Conservation (phyloP, 2,797 vertebrate genomes). For the Danio albolineatus region DNA sequence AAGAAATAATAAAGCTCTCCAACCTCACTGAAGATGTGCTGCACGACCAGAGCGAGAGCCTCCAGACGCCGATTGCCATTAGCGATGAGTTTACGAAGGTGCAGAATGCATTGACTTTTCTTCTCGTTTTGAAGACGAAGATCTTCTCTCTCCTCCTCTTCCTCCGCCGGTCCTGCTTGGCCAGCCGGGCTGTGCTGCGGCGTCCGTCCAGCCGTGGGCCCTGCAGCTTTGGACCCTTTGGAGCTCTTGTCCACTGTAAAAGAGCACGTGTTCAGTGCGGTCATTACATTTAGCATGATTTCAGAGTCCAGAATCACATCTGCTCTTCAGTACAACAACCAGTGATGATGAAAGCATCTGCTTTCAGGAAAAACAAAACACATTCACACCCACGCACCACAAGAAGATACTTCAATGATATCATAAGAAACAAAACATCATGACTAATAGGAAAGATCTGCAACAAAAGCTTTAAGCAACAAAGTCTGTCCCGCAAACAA, state of each 20-base stretch:
- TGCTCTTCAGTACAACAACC: slow-evolving; percentile 19
- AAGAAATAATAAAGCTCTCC: not conserved
- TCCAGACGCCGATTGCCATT: slow-evolving; percentile 75
- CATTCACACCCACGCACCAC: slow-evolving; percentile 17
- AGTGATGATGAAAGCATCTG: not conserved
- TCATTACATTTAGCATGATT: slow-evolving; percentile 68
- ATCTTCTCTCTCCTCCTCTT: slow-evolving; percentile 52
- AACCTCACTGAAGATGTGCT: slow-evolving; percentile 79
- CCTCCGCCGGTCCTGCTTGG: slow-evolving; percentile 21
- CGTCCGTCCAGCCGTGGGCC: not conserved
- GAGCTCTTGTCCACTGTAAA: slow-evolving; percentile 80
- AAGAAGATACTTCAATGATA: not conserved
- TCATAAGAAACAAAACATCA: slow-evolving; percentile 35
- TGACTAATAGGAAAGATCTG: not conserved
- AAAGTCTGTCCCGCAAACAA: slow-evolving; percentile 46
- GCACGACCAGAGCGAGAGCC: slow-evolving; percentile 78
- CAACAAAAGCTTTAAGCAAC: slow-evolving; percentile 35
- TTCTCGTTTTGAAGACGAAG: slow-evolving; percentile 69
- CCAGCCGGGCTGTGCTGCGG: slow-evolving; percentile 14
- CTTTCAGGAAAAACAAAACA: slow-evolving; percentile 16
- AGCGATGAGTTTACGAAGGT: slow-evolving; percentile 72
- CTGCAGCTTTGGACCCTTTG: not conserved
- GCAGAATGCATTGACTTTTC: slow-evolving; percentile 70
- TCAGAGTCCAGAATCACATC: slow-evolving; percentile 33
- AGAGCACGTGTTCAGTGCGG: slow-evolving; percentile 63